Evolutionary conservation across 2,888 invertebrate species (phyloP), one percentile per base, ranked within the genome.

Genomic region (Machimus rusticus): DNA sequence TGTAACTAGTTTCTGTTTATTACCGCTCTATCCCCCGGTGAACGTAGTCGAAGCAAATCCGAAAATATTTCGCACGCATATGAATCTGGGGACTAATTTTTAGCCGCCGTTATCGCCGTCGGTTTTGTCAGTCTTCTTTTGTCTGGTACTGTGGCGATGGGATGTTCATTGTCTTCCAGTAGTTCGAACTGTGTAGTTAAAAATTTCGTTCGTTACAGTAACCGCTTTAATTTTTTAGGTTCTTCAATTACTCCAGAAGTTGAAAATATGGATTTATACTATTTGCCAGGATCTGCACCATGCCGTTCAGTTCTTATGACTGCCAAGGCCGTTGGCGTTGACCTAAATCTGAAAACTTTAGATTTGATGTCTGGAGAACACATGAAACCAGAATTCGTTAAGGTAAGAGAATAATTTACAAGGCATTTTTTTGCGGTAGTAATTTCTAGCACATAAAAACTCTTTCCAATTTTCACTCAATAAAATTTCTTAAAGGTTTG

Each of bases 311-410:
- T 95, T 28, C 92, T 94, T 82, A 93, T 96, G 90, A 93, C 94
- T 0, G 96, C 96, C 39, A 95, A 95, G 90, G 95, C 95, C 77
- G 89, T 96, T 23, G 95, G 95, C 9, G 93, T 96, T 78, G 94
- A 95, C 3, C 91, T 96, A 78, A 96, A 96, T 91, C 92, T 95
- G 87, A 96, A 95, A 91, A 76, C 92, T 5, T 91, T 94, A n/a
- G 93, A 96, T 90, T 91, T 96, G 78, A 93, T 94, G 93, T 93
- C 93, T 81, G 95, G 95, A 1, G 96, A 95, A 90, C 95, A 96
- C 51, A 90, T 95, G 88, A 95, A 94, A 87, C 95, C 96, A 0
- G 96, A 96, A 90, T 96, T 94, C 90, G 0, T 96, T 74, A 95
- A 96, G 94, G 95, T 95, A 88, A 88, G 9, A 77, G 8, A 28